These are phyloP conservation scores for Polypedilum vanderplanki DNA, from an alignment of 1,140 invertebrate genomes.

Conservation along the genomic window DNA sequence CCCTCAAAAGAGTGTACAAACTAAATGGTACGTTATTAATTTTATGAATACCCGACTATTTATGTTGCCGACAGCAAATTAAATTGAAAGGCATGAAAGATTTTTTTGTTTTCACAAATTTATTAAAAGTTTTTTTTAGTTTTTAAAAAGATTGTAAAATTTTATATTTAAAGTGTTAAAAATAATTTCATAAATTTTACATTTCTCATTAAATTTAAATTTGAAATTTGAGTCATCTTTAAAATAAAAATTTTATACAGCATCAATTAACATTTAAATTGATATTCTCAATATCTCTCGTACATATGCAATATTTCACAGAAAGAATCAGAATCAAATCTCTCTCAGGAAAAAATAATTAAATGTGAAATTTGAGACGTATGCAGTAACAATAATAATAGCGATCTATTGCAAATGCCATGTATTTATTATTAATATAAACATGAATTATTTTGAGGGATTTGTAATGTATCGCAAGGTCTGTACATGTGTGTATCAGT, in stretches of 20 bases:
- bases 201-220: too few relatives aligned
- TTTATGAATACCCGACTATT: not conserved
- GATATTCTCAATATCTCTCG: too few relatives aligned
- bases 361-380: constrained; percentile 1
- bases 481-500: not conserved
- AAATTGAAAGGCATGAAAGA: not conserved
- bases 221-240: too few relatives aligned
- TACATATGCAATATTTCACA: too few relatives aligned
- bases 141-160: too few relatives aligned
- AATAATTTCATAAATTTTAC: too few relatives aligned
- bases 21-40: constrained; percentile 27
- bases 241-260: too few relatives aligned
- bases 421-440: not conserved
- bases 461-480: not conserved
- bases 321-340: too few relatives aligned
- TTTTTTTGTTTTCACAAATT: too few relatives aligned
- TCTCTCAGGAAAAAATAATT: not conserved
- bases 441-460: constrained; percentile 5
- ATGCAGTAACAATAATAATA: not conserved
- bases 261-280: too few relatives aligned
- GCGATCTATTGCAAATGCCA: not conserved
- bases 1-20: not conserved
- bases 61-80: not conserved
- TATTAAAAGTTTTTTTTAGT: too few relatives aligned
- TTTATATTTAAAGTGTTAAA: too few relatives aligned